Evolutionary conservation across 2,113 vertebrate genomes (phyloP).

Genomic region (Leucopternis melanops): DNA sequence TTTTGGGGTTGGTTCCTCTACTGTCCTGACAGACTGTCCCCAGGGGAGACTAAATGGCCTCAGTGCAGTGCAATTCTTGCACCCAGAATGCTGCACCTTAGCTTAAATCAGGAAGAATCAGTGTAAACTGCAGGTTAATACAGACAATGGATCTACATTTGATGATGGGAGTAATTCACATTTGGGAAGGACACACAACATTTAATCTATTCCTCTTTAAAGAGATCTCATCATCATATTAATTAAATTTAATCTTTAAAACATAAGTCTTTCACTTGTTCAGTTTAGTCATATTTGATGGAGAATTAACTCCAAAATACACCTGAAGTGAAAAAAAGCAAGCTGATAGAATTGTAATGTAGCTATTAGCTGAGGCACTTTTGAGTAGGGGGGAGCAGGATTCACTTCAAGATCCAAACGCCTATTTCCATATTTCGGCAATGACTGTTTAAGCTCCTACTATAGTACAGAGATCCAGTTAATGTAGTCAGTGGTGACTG

Average conservation of each 20-base stretch:
- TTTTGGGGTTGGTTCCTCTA: neutral
- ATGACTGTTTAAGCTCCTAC: neutral
- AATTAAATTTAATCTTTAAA: neutral
- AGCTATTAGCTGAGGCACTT: neutral
- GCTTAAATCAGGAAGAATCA: neutral
- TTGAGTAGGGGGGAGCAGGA: neutral
- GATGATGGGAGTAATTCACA: neutral
- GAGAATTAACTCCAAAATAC: neutral
- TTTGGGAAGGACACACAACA: neutral
- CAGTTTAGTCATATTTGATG: neutral
- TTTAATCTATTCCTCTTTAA: neutral
- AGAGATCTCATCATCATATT: neutral
- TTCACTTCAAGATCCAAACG: neutral
- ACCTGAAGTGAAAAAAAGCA: neutral
- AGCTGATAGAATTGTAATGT: neutral
- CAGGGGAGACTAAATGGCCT: neutral
- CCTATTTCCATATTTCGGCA: neutral
- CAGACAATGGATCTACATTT: neutral
- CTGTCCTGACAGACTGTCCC: neutral
- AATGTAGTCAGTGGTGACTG: neutral
- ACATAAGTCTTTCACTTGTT: neutral
- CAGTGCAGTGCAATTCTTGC: neutral
- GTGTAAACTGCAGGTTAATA: neutral
- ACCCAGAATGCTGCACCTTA: neutral
- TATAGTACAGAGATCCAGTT: neutral